phyloP scores from a whole-genome alignment of 2,113 vertebrate genomes.

The Rhineura floridana region DNA sequence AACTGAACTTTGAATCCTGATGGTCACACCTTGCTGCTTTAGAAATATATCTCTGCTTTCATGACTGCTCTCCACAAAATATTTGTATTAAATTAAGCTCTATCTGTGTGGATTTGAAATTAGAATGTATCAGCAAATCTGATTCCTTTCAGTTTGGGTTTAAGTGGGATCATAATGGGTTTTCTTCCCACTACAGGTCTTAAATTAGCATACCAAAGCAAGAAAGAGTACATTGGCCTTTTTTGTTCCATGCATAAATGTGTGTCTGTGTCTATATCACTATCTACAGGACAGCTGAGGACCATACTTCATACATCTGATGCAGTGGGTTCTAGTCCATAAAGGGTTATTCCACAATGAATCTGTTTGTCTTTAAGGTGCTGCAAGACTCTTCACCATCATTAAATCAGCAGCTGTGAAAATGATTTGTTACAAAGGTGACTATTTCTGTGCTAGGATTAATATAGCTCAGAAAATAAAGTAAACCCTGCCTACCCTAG shows the following conservation, averaged over 20 bases:
- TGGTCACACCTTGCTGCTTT: background rate
- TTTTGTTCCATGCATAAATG: background rate
- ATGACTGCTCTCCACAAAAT: background rate
- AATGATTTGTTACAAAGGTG: background rate
- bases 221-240: background rate
- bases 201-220: background rate
- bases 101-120: background rate
- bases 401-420: conserved; percentile 4
- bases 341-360: background rate
- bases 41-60: background rate
- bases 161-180: background rate
- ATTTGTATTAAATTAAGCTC: background rate
- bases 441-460: conserved; percentile 18
- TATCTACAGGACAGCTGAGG: background rate
- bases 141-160: too few relatives aligned
- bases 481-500: conserved; percentile 20
- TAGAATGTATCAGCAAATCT: background rate
- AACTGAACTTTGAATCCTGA: background rate
- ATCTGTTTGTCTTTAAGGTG: background rate
- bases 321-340: background rate
- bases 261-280: background rate
- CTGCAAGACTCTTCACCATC: background rate
- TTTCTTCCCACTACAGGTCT: background rate
- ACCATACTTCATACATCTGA: background rate
- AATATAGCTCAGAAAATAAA: background rate